These are phyloP conservation scores for Datnioides undecimradiatus DNA, from an alignment of 2,113 vertebrate species.

Conservation along the genomic window DNA sequence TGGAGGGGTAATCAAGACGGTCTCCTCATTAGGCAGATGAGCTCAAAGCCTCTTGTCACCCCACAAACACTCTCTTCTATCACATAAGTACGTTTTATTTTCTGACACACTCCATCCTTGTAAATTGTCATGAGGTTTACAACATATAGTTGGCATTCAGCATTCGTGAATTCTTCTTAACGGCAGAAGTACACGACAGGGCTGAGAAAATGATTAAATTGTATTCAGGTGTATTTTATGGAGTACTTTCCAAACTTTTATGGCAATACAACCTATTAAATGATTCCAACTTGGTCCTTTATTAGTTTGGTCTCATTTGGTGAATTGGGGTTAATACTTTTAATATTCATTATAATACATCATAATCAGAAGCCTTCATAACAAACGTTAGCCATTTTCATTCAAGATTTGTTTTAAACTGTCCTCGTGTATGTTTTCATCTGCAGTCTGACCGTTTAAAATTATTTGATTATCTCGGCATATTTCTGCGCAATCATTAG, in stretches of 20 bases:
- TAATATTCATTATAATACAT: background rate
- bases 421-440: background rate
- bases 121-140: background rate
- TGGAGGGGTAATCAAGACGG: slow-evolving; percentile 51
- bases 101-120: background rate
- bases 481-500: background rate
- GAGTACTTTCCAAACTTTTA: background rate
- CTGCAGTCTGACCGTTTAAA: background rate
- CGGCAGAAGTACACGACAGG: background rate
- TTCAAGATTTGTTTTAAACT: background rate
- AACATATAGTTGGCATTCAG: background rate
- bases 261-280: too few species aligned
- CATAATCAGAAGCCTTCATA: background rate
- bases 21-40: slow-evolving; percentile 48
- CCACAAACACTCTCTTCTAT: slow-evolving; percentile 20
- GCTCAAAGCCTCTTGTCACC: slow-evolving; percentile 25
- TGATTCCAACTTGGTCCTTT: background rate
- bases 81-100: slow-evolving; percentile 6
- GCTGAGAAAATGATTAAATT: background rate
- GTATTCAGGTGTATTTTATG: background rate
- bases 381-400: background rate
- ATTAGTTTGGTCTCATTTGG: background rate
- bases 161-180: background rate
- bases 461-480: background rate
- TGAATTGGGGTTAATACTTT: background rate